These are phyloP conservation scores for Gonioctena quinquepunctata DNA, from an alignment of 1,140 invertebrate genomes.

Conservation along the genomic window DNA sequence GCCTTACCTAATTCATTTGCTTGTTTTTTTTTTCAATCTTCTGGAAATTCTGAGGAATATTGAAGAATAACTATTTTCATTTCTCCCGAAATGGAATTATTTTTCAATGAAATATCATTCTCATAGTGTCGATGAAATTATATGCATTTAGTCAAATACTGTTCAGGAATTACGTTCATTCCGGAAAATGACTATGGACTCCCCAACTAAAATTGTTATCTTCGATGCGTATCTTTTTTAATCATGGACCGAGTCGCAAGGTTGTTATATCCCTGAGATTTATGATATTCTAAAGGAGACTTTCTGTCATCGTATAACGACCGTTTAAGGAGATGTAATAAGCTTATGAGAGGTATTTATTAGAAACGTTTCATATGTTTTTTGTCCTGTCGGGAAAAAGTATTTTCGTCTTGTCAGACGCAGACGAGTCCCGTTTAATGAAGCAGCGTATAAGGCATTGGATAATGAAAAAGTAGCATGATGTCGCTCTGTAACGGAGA, in stretches of 20 bases:
- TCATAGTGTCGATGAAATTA: too few relatives aligned
- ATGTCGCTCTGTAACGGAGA: too few relatives aligned
- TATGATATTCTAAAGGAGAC: conserved; percentile 3
- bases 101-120: too few relatives aligned
- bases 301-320: conserved; percentile 9
- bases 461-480: not conserved
- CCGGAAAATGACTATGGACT: too few relatives aligned
- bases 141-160: too few relatives aligned
- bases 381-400: not conserved
- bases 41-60: too few relatives aligned
- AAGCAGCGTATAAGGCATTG: not conserved
- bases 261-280: not conserved
- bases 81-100: too few relatives aligned
- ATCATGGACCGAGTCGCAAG: not conserved
- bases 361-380: conserved; percentile 6
- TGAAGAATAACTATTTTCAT: too few relatives aligned
- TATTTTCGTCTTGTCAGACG: not conserved
- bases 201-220: not conserved
- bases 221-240: not conserved
- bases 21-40: too few relatives aligned
- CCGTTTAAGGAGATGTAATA: conserved; percentile 2
- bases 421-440: not conserved
- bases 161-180: too few relatives aligned
- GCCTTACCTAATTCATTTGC: too few relatives aligned
- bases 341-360: conserved; percentile 3